phyloP scores from a whole-genome alignment of 35 echinoderm and acorn worm species.

The Apostichopus japonicus region DNA sequence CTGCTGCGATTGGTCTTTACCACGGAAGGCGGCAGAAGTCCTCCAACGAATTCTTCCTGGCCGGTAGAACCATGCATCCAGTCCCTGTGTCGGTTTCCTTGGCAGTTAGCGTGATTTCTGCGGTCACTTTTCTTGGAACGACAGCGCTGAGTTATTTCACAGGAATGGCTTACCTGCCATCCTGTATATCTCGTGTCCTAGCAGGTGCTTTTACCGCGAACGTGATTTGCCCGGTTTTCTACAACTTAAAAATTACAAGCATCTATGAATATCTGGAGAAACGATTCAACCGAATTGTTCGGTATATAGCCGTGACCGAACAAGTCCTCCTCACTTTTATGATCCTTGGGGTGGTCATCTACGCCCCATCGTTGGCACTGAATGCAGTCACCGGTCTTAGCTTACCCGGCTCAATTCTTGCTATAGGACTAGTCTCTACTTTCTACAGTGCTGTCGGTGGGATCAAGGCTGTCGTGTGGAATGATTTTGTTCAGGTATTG shows the following conservation, averaged over 20 bases:
- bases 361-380: conserved; percentile 47
- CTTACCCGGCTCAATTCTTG: not conserved
- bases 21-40: not conserved
- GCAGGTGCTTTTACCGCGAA: not conserved
- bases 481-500: conserved; percentile 38
- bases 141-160: conserved; percentile 41
- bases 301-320: conserved; percentile 26
- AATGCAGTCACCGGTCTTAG: conserved; percentile 56
- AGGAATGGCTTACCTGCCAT: not conserved
- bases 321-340: not conserved
- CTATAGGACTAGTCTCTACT: conserved; percentile 45
- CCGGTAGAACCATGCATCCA: not conserved
- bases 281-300: conserved; percentile 21
- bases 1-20: conserved; percentile 39
- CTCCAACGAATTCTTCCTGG: conserved; percentile 35
- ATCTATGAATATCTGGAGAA: conserved; percentile 54
- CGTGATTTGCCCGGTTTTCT: conserved; percentile 40
- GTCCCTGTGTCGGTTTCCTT: conserved; percentile 44
- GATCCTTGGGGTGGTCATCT: conserved; percentile 30
- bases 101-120: conserved; percentile 40
- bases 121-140: conserved; percentile 35
- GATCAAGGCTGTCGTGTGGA: conserved; percentile 54
- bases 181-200: not conserved
- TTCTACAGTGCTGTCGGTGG: conserved; percentile 52
- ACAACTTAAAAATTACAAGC: conserved; percentile 39